Evolutionary conservation across 53 echinoderm and acorn worm genomes (phyloP).

Genomic region (Paelopatides confundens): DNA sequence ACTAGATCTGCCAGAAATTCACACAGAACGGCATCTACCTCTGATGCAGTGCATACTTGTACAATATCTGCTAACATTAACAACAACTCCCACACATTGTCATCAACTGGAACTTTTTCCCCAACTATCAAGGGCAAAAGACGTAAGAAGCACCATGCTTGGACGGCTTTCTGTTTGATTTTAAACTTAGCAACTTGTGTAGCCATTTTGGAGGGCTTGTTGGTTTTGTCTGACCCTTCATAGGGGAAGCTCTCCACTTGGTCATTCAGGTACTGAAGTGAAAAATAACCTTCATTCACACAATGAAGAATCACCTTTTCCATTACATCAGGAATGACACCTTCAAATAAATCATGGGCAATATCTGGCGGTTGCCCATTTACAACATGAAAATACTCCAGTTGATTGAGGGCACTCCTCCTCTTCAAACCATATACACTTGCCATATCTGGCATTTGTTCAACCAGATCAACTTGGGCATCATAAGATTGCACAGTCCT

Average conservation of each 20-base stretch:
- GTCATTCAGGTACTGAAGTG: constrained; percentile 45
- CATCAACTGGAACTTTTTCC: constrained; percentile 35
- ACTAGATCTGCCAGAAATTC: constrained; percentile 16
- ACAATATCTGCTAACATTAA: constrained; percentile 18
- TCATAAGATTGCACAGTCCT: neutral
- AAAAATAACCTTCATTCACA: constrained; percentile 54
- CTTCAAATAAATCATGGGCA: constrained; percentile 39
- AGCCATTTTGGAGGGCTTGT: constrained; percentile 50
- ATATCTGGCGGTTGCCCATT: constrained; percentile 21
- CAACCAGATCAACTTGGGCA: neutral
- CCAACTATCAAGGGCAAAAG: constrained; percentile 69
- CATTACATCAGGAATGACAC: constrained; percentile 18
- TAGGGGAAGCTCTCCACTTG: constrained; percentile 38
- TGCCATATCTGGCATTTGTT: constrained; percentile 16
- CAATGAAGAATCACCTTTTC: constrained; percentile 50
- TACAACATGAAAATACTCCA: constrained; percentile 14
- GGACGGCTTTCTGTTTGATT: constrained; percentile 61
- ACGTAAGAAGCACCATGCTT: constrained; percentile 56
- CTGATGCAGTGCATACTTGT: neutral
- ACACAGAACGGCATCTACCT: neutral
- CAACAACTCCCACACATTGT: constrained; percentile 18
- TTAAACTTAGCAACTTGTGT: constrained; percentile 28
- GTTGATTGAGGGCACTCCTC: neutral
- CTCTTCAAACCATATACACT: constrained; percentile 23
- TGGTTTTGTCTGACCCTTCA: constrained; percentile 15